Percentiles rank a stretch among this genome's conserved stretches.
Evolutionary conservation across 1,140 invertebrate species (phyloP).

Genomic region (Tetraneura akinire): DNA sequence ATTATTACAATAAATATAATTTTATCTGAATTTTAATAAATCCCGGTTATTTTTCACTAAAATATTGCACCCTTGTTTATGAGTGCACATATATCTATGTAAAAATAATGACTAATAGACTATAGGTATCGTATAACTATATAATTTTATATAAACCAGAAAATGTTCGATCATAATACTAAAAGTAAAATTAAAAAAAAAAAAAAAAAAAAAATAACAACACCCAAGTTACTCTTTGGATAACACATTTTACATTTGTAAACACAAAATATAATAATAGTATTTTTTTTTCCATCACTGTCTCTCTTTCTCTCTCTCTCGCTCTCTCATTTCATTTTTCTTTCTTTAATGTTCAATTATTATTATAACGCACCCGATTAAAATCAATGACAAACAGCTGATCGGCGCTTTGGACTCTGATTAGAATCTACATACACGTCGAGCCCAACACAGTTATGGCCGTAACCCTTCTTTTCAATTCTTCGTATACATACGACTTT

Average conservation of each 20-base stretch:
- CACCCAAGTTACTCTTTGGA: not conserved
- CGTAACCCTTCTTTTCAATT: constrained; percentile 46
- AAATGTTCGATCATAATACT: too few species aligned
- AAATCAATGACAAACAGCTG: constrained; percentile 51
- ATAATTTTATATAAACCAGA: too few species aligned
- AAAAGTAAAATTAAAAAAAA: too few species aligned
- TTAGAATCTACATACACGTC: constrained; percentile 49
- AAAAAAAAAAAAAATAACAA: too few species aligned
- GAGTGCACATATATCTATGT: too few species aligned
- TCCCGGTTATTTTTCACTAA: too few species aligned
- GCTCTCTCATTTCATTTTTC: too few species aligned
- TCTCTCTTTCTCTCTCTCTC: not conserved
- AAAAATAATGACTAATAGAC: too few species aligned
- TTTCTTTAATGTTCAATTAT: constrained; percentile 33
- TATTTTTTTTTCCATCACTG: not conserved
- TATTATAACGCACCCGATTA: constrained; percentile 45
- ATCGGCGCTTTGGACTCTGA: constrained; percentile 40
- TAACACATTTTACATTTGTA: constrained; percentile 16
- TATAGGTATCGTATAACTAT: too few species aligned
- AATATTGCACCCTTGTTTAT: too few species aligned
- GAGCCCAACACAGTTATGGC: not conserved
- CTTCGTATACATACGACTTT: constrained; percentile 37
- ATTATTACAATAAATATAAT: too few species aligned
- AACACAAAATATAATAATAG: constrained; percentile 14
- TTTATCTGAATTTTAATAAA: too few species aligned